A percentile compares a stretch with the other conserved stretches of the same genome.
phyloP scores from a whole-genome alignment of 1,140 invertebrate genomes.

The Euwallacea fornicatus region DNA sequence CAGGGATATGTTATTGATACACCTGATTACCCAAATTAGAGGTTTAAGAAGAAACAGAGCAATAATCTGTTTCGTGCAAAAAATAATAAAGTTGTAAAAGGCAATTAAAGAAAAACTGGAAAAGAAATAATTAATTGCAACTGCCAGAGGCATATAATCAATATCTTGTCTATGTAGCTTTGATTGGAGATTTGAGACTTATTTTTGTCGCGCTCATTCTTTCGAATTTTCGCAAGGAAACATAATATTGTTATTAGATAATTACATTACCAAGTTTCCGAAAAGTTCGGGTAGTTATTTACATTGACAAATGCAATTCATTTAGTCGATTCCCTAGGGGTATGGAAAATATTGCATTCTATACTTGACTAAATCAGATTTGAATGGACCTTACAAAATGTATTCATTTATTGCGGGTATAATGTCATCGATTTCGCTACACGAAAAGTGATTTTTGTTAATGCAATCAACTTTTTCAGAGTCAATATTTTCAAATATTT shows the following conservation, averaged over 20 bases:
- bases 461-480: no score
- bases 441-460: not conserved
- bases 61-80: slow-evolving; percentile 17
- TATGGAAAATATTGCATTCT: slow-evolving; percentile 4
- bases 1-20: no score
- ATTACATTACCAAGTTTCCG: not conserved
- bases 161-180: slow-evolving; percentile 21
- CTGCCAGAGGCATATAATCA: slow-evolving; percentile 22
- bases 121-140: slow-evolving; percentile 27
- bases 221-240: not conserved
- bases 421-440: slow-evolving; percentile 13
- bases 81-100: slow-evolving; percentile 11
- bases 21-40: slow-evolving; percentile 12
- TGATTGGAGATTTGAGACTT: slow-evolving; percentile 17
- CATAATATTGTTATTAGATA: not conserved
- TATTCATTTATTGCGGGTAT: slow-evolving; percentile 12
- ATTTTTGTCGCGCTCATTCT: not conserved
- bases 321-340: not conserved
- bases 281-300: not conserved
- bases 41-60: slow-evolving; percentile 1
- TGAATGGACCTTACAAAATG: slow-evolving; percentile 11
- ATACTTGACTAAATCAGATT: slow-evolving; percentile 23
- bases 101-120: slow-evolving; percentile 21
- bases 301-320: not conserved
- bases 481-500: no score